Percentiles rank a stretch among this genome's conserved stretches.
Evolutionary conservation across 1,140 invertebrate species (phyloP).

Genomic region (Magallana gigas): DNA sequence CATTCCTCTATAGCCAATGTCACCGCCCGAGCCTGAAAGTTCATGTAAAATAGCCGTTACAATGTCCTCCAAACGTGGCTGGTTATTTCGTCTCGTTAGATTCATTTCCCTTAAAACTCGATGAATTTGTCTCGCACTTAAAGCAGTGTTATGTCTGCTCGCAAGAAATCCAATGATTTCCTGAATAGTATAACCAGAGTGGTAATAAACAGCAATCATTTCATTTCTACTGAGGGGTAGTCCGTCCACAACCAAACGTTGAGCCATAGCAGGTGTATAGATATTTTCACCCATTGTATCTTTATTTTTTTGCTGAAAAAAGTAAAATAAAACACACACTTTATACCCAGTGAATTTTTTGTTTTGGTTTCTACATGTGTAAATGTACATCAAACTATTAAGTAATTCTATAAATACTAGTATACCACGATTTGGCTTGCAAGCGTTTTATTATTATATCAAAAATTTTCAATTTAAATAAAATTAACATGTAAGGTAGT

Average conservation of each 20-base stretch:
- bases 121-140: slow-evolving; percentile 21
- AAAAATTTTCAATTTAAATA: not conserved
- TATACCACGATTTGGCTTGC: no score
- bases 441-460: not conserved
- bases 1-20: slow-evolving; percentile 43
- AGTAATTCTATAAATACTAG: no score
- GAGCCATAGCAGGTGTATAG: no score
- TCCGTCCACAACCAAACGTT: no score
- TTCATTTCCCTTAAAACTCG: slow-evolving; percentile 3
- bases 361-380: no score
- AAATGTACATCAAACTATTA: no score
- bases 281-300: no score
- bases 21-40: not conserved
- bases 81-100: not conserved
- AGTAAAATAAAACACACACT: not conserved
- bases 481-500: not conserved
- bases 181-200: not conserved
- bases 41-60: slow-evolving; percentile 26
- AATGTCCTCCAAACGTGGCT: slow-evolving; percentile 38
- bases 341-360: no score
- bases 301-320: not conserved
- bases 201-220: not conserved
- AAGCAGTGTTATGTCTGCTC: not conserved
- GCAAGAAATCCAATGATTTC: slow-evolving; percentile 37
- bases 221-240: no score